These are phyloP conservation scores for Trichopria drosophilae DNA, from an alignment of 2,888 invertebrate species.

Conservation along the genomic window DNA sequence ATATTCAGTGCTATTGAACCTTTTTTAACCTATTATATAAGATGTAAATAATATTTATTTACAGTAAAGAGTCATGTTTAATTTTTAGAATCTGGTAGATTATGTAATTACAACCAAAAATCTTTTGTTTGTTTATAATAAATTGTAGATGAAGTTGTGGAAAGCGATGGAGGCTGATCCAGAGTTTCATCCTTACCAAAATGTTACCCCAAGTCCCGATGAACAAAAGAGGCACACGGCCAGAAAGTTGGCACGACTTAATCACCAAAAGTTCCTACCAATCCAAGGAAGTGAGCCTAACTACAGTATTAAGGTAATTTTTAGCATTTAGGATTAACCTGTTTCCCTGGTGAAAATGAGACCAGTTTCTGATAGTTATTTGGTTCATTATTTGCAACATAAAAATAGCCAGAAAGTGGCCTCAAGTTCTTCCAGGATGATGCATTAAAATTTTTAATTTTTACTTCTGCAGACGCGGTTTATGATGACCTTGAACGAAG, in stretches of 20 bases:
- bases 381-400: too few species aligned
- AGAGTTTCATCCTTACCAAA: constrained; percentile 67
- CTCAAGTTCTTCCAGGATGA: too few species aligned
- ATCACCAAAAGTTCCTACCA: constrained; percentile 69
- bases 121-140: not conserved
- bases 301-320: constrained; percentile 67
- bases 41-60: not conserved
- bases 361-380: too few species aligned
- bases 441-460: too few species aligned
- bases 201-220: constrained; percentile 67
- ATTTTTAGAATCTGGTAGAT: not conserved
- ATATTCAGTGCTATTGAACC: too few species aligned
- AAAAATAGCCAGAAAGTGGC: too few species aligned
- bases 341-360: too few species aligned
- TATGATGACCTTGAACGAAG: constrained; percentile 77
- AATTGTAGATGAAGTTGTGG: constrained; percentile 76
- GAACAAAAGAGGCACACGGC: constrained; percentile 75
- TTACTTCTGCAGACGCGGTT: constrained; percentile 65
- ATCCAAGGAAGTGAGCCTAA: constrained; percentile 65
- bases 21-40: not conserved
- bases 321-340: not conserved
- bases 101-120: too few species aligned
- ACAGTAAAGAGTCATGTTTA: not conserved
- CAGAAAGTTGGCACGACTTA: constrained; percentile 68
- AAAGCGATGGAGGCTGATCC: constrained; percentile 77